Percentiles rank a stretch among this genome's conserved stretches.
Evolutionary conservation across 2,113 vertebrate species (phyloP).

Genomic region (Hipposideros armiger): DNA sequence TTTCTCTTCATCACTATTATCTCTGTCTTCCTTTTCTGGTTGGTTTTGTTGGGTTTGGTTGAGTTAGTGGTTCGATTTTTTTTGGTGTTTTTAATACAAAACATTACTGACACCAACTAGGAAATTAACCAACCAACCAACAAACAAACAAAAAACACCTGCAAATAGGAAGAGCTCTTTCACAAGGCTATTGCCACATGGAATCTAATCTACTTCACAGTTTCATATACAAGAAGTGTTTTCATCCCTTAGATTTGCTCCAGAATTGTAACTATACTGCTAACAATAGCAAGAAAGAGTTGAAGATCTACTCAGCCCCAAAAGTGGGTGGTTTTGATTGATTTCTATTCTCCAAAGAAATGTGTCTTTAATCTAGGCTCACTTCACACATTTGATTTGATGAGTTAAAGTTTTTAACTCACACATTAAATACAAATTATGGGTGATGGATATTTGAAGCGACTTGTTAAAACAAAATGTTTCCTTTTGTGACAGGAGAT

Average conservation of each 20-base stretch:
- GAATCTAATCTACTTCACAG: background rate
- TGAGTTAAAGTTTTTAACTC: background rate
- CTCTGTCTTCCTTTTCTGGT: background rate
- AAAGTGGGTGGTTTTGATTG: background rate
- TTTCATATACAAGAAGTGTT: background rate
- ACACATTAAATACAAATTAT: background rate
- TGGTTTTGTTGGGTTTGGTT: background rate
- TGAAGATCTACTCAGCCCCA: background rate
- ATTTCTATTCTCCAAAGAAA: conserved; percentile 3
- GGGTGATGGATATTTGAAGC: background rate
- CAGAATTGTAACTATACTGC: background rate
- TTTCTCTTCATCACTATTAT: background rate
- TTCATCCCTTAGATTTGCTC: background rate
- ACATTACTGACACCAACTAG: background rate
- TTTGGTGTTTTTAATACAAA: background rate
- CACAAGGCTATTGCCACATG: background rate
- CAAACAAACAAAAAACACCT: background rate
- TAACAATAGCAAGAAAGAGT: background rate
- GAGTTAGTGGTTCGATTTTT: background rate
- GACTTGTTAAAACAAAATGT: background rate
- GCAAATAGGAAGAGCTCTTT: background rate
- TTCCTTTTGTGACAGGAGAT: background rate
- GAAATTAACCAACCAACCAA: background rate
- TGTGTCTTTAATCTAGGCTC: background rate
- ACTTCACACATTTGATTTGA: background rate